Conservation (phyloP, 2,113 vertebrate genomes). For the Tychaedon coryphoeus region DNA sequence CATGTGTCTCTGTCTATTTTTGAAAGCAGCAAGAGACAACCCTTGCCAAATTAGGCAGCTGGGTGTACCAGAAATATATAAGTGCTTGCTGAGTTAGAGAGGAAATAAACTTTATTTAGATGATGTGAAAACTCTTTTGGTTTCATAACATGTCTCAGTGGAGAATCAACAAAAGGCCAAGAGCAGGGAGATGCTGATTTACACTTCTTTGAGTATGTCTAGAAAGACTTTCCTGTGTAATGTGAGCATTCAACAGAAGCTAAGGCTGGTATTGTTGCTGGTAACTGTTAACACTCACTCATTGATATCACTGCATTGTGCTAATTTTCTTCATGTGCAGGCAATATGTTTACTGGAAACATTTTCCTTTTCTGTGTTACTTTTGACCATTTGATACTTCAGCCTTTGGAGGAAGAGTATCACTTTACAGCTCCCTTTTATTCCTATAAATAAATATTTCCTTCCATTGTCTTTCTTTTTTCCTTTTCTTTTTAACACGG, state of each 20-base stretch:
- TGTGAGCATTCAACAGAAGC: neutral
- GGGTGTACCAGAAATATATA: neutral
- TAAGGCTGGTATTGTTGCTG: neutral
- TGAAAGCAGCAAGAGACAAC: neutral
- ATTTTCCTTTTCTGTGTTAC: neutral
- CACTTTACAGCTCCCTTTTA: neutral
- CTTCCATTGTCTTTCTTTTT: neutral
- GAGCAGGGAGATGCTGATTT: neutral
- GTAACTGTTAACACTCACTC: neutral
- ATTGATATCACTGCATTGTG: neutral
- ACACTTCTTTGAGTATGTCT: neutral
- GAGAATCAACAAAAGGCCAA: neutral
- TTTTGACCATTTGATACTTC: neutral
- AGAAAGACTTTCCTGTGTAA: neutral
- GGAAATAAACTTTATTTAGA: neutral
- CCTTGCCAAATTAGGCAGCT: neutral
- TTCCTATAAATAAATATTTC: neutral
- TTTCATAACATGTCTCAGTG: neutral
- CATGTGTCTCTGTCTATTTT: neutral
- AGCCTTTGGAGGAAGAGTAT: neutral
- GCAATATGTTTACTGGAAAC: neutral
- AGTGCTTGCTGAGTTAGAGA: neutral
- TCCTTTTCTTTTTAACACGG: neutral
- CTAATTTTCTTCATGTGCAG: neutral
- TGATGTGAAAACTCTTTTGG: neutral